phyloP scores from a whole-genome alignment of 2,113 vertebrate species.

The Rhizomys pruinosus region DNA sequence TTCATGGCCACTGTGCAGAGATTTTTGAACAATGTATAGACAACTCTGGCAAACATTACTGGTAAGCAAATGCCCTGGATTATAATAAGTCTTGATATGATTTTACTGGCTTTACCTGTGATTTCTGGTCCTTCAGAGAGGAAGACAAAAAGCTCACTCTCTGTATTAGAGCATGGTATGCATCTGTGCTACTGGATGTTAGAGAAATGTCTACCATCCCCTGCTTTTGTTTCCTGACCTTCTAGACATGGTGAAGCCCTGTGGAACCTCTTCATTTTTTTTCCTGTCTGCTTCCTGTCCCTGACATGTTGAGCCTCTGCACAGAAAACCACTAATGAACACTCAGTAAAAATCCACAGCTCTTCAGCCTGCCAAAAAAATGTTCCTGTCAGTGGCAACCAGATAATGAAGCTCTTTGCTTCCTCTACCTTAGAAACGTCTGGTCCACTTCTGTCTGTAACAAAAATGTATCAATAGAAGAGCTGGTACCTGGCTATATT shows the following conservation, averaged over 20 bases:
- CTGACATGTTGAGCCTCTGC: background rate
- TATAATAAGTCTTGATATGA: background rate
- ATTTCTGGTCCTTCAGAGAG: background rate
- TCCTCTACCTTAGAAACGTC: background rate
- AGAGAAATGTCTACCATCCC: background rate
- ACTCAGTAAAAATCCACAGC: constrained; percentile 30
- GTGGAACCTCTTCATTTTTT: background rate
- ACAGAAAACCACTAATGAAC: constrained; percentile 26
- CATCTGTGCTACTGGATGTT: background rate
- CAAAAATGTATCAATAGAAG: constrained; percentile 19
- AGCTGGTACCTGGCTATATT: constrained; percentile 34
- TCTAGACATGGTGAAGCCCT: background rate
- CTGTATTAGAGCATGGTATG: background rate
- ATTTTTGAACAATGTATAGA: background rate
- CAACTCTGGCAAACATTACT: background rate
- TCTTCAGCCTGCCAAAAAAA: background rate
- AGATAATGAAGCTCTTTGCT: constrained; percentile 53
- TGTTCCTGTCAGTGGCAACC: constrained; percentile 40
- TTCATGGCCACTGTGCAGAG: background rate
- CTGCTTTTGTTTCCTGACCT: background rate
- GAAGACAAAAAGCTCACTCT: background rate
- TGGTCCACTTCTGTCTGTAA: background rate
- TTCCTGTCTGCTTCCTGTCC: background rate
- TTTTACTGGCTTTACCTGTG: constrained; percentile 10
- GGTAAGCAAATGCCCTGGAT: background rate